Base-by-base conservation (phyloP, 2,888 invertebrate species). In the Piscicola geometra region DNA sequence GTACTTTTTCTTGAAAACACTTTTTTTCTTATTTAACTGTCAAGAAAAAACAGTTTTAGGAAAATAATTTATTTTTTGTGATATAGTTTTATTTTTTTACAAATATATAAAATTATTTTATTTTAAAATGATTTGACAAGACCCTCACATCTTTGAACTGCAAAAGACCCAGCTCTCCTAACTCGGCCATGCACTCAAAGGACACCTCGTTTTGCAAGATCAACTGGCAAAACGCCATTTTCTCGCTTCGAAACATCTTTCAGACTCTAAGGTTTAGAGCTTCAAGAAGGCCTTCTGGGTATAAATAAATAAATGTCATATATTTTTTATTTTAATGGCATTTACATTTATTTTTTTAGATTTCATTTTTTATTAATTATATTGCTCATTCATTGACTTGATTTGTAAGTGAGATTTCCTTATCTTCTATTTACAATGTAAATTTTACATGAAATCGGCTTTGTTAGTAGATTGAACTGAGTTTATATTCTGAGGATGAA, bases 181-280 rank as follows among this genome's bases (percentile, higher is more conserved):
- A 88, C 87, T 96, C 94, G 0, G 95, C 93, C 78, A 96, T 91
- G 80, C 94, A 93, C 81, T 91, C 91, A 86, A 96, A 97, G 0
- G 94, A 94, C 47, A 95, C 93, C 87, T 96, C 96, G 30, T 93
- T 93, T 86, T 96, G 95, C 35, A 78, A 91, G 87, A 94, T 95
- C 86, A 96, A 90, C 88, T 96, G 96, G 89, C 96, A 96, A 86
- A 97, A 89, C 84, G 93, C 92, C 97, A 99, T 98, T 89, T 96
- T 94, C 87, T 97, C 96, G 88, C 96, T 96, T 82, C 96, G 90
- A 87, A 96, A 97, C 85, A 97, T 56, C 3, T 3, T 56, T 89
- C 85, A 93, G 79, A 76, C 81, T 81, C 82, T 83, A 83, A 78
- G 78, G 83, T 78, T 69, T 15, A n/a, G 33, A 68, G 30, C 9